A percentile compares a stretch with the other conserved stretches of the same genome.
These are phyloP conservation scores for Melanerpes formicivorus DNA, from an alignment of 2,113 vertebrate genomes.

Conservation along the genomic window DNA sequence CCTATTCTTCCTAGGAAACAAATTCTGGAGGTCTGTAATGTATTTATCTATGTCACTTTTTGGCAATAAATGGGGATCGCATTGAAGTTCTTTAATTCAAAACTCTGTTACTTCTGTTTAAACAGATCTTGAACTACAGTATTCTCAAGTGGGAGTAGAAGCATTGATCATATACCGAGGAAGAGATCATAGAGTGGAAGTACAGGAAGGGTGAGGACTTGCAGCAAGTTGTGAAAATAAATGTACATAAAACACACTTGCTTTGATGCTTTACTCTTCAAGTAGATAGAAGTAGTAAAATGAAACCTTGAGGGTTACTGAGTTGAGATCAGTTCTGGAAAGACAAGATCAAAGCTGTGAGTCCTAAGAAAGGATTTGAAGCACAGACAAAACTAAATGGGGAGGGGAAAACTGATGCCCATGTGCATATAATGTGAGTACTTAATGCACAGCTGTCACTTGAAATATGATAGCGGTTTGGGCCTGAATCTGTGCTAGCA, in stretches of 20 bases:
- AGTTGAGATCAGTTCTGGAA: neutral
- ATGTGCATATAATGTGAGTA: neutral
- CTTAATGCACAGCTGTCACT: neutral
- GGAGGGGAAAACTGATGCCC: neutral
- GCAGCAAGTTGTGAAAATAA: neutral
- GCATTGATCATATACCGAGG: fast-evolving
- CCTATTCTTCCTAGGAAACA: neutral
- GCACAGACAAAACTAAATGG: neutral
- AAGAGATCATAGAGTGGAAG: neutral
- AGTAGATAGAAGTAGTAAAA: neutral
- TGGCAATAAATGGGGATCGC: neutral
- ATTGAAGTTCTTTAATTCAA: neutral
- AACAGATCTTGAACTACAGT: neutral
- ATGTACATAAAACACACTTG: neutral
- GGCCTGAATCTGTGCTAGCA: neutral
- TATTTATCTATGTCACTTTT: neutral
- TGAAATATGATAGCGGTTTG: neutral
- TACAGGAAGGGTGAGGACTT: neutral
- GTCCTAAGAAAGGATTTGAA: neutral
- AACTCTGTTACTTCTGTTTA: neutral
- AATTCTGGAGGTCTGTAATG: neutral
- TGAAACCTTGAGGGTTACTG: neutral
- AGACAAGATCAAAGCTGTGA: neutral
- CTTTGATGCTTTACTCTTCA: neutral
- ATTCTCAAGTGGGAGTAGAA: neutral